phyloP scores from a whole-genome alignment of 2,797 vertebrate genomes.

The Oryzias dopingdopingensis region DNA sequence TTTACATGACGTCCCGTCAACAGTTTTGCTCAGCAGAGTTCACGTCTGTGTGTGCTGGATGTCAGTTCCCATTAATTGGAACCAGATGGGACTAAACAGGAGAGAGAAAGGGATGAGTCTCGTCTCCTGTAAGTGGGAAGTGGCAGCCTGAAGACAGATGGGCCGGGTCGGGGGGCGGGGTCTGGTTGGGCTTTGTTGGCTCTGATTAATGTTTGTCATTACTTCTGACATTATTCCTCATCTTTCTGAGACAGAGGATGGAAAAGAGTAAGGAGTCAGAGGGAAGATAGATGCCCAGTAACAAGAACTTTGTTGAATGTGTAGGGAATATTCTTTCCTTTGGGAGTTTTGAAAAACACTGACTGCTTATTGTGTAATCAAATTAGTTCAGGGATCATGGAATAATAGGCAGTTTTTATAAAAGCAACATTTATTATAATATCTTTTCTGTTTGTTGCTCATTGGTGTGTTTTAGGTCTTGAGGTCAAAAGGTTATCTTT shows the following conservation, averaged over 20 bases:
- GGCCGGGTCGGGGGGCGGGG: constrained; percentile 29
- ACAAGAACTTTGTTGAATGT: constrained; percentile 53
- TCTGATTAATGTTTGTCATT: constrained; percentile 65
- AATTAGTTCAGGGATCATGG: constrained; percentile 24
- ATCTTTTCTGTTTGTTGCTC: neutral
- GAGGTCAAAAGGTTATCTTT: constrained; percentile 58
- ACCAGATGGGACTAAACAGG: constrained; percentile 56
- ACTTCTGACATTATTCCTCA: constrained; percentile 62
- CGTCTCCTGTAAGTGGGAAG: constrained; percentile 57
- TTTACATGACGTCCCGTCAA: constrained; percentile 1
- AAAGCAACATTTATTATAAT: neutral
- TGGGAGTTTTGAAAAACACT: constrained; percentile 28
- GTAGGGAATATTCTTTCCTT: constrained; percentile 38
- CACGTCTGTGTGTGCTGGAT: constrained; percentile 2
- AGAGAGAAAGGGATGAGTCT: constrained; percentile 31
- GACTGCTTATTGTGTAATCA: constrained; percentile 13
- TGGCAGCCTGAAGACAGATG: constrained; percentile 62
- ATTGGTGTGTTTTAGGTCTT: constrained; percentile 2
- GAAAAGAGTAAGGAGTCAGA: constrained; percentile 32
- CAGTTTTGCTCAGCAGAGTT: neutral
- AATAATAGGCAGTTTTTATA: neutral
- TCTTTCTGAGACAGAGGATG: constrained; percentile 33
- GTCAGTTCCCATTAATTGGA: constrained; percentile 37
- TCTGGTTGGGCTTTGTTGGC: constrained; percentile 52
- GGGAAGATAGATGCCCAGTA: constrained; percentile 34